Percentiles rank a stretch among this genome's conserved stretches.
Evolutionary conservation across 2,113 vertebrate species (phyloP).

Genomic region (Riparia riparia): DNA sequence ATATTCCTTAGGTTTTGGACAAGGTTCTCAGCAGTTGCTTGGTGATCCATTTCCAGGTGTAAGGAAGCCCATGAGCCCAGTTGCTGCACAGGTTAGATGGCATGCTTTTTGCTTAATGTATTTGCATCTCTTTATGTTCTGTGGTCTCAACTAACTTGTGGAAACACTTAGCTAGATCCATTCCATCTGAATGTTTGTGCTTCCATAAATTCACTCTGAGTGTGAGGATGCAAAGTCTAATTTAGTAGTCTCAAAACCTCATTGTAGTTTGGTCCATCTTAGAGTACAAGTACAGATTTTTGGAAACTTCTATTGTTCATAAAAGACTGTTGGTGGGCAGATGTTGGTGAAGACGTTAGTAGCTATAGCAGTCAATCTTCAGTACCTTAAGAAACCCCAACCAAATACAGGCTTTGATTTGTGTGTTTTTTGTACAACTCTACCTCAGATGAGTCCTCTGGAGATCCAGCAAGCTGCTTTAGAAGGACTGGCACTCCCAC

Average conservation of each 20-base stretch:
- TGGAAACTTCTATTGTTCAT: neutral
- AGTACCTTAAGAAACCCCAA: neutral
- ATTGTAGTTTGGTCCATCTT: neutral
- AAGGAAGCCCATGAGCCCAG: conserved; percentile 87
- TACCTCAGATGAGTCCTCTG: conserved; percentile 84
- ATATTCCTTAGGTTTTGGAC: conserved; percentile 80
- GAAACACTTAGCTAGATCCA: neutral
- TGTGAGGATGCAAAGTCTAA: neutral
- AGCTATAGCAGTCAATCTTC: neutral
- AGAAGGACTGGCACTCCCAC: conserved; percentile 87
- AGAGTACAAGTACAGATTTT: neutral
- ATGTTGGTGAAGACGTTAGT: neutral
- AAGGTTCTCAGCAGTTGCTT: conserved; percentile 84
- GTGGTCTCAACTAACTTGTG: neutral
- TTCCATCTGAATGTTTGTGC: neutral
- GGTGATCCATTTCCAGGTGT: conserved; percentile 88
- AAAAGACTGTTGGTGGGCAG: neutral
- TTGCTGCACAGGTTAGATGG: conserved; percentile 77
- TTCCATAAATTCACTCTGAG: neutral
- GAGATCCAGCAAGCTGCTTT: conserved; percentile 88
- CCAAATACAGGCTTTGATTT: neutral
- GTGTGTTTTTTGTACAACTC: neutral
- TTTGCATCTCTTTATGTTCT: neutral
- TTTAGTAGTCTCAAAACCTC: neutral
- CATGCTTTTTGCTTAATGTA: neutral